These are phyloP conservation scores for Pelecanus crispus DNA, from an alignment of 2,113 vertebrate genomes.

Conservation along the genomic window DNA sequence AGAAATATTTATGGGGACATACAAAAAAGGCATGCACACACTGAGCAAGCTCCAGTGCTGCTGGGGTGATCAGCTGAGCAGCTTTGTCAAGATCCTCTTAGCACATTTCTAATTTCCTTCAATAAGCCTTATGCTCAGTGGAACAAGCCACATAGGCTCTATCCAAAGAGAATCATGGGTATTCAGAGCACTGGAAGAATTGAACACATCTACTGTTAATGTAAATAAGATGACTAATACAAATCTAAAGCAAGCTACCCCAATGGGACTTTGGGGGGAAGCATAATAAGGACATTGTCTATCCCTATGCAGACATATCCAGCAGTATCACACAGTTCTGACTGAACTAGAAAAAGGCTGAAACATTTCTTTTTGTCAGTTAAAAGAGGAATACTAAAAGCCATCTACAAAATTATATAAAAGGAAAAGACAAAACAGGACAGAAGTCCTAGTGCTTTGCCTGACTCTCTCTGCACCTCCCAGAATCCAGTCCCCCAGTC, in stretches of 20 bases:
- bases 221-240: neutral
- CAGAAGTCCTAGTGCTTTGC: neutral
- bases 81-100: neutral
- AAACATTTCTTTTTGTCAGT: neutral
- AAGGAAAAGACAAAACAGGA: neutral
- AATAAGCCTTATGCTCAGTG: neutral
- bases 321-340: neutral
- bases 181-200: neutral
- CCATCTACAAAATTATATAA: neutral
- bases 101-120: neutral
- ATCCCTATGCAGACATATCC: neutral
- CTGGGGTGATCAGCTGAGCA: neutral
- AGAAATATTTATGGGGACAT: neutral
- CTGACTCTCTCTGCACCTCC: neutral
- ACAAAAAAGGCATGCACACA: no score
- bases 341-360: neutral
- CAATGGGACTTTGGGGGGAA: neutral
- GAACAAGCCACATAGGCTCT: neutral
- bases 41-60: rapidly evolving
- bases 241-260: neutral
- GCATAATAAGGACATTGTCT: neutral
- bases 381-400: neutral
- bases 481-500: neutral
- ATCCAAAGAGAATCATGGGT: neutral
- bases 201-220: neutral